These are phyloP conservation scores for Drosophila arawakana DNA, from an alignment of 1,140 invertebrate genomes.

Conservation along the genomic window DNA sequence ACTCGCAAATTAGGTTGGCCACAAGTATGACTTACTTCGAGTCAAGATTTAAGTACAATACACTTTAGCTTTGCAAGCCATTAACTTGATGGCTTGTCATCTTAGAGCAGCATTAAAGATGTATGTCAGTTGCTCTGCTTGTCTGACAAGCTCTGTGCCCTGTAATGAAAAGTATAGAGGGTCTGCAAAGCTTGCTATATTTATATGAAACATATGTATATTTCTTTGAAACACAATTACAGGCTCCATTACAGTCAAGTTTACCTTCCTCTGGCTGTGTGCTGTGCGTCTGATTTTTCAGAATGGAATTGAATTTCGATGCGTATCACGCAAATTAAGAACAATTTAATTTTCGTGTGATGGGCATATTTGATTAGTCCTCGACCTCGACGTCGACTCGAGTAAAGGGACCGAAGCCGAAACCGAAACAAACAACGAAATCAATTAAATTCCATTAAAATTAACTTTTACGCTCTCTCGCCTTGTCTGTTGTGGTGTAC, in stretches of 20 bases:
- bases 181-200: too few relatives aligned
- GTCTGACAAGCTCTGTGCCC: too few relatives aligned
- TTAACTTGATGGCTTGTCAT: too few relatives aligned
- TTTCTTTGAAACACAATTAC: too few relatives aligned
- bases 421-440: conserved; percentile 21
- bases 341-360: conserved; percentile 60
- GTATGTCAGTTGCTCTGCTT: conserved; percentile 14
- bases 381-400: conserved; percentile 14
- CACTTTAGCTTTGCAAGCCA: too few relatives aligned
- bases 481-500: neutral
- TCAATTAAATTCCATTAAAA: conserved; percentile 40
- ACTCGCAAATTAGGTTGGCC: too few relatives aligned
- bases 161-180: too few relatives aligned
- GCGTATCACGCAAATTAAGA: conserved; percentile 60
- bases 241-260: too few relatives aligned
- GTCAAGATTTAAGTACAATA: too few relatives aligned
- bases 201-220: too few relatives aligned
- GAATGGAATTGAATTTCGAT: conserved; percentile 49
- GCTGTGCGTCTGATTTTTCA: conserved; percentile 10
- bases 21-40: too few relatives aligned
- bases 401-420: neutral
- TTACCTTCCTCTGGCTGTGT: too few relatives aligned
- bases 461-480: conserved; percentile 9
- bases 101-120: conserved; percentile 32
- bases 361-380: conserved; percentile 53